phyloP scores from a whole-genome alignment of 1,140 invertebrate genomes.

The Homalodisca vitripennis region DNA sequence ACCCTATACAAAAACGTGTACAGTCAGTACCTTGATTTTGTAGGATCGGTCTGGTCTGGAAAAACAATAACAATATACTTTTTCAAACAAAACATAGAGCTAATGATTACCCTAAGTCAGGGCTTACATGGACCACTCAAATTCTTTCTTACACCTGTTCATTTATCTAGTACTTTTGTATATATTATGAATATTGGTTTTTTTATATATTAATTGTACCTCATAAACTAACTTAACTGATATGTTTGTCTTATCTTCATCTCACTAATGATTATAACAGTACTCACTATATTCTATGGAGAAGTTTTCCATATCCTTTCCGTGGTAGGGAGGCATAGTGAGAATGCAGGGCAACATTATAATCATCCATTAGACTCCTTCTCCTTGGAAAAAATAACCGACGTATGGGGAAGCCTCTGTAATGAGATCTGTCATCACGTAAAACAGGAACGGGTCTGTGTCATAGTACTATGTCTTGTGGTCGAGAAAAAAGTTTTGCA shows the following conservation, averaged over 20 bases:
- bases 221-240: too few species aligned
- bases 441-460: constrained; percentile 99
- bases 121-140: too few species aligned
- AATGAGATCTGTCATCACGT: constrained; percentile 96
- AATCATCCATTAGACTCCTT: constrained; percentile 99
- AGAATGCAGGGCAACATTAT: constrained; percentile 99
- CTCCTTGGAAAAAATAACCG: constrained; percentile 99
- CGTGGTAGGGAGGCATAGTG: constrained; percentile 96
- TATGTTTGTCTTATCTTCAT: not conserved
- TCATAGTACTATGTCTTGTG: constrained; percentile 99
- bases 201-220: too few species aligned
- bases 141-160: too few species aligned
- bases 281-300: constrained; percentile 98
- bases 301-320: constrained; percentile 97
- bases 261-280: not conserved
- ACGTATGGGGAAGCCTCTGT: constrained; percentile 92
- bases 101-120: too few species aligned
- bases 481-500: constrained; percentile 98
- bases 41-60: too few species aligned
- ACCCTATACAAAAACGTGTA: too few species aligned
- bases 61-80: too few species aligned
- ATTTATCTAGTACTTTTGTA: too few species aligned
- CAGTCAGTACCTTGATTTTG: too few species aligned
- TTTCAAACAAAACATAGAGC: too few species aligned
- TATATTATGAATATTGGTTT: too few species aligned